These are phyloP conservation scores for Stichodactyla mertensii DNA, from an alignment of 64 coral and sea anemone species.

Conservation along the genomic window DNA sequence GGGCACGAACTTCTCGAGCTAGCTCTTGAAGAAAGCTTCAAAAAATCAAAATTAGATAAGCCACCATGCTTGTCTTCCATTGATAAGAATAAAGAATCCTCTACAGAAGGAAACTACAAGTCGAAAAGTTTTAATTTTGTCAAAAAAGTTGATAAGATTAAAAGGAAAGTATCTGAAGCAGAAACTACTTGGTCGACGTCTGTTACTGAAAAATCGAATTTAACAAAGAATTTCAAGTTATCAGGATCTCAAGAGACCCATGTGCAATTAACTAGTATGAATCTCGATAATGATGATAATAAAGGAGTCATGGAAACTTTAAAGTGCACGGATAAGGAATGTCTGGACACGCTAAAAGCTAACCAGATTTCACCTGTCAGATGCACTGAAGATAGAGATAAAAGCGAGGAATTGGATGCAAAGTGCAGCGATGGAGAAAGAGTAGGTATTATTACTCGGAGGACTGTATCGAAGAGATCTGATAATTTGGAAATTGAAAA, in stretches of 20 bases:
- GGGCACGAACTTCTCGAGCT: conserved; percentile 14
- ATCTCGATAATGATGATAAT: not conserved
- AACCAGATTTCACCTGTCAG: not conserved
- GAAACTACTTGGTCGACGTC: not conserved
- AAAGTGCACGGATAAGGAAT: not conserved
- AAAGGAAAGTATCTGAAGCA: not conserved
- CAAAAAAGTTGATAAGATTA: not conserved
- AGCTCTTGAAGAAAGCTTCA: not conserved
- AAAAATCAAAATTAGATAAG: not conserved
- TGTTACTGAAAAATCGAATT: not conserved
- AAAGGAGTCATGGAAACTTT: not conserved
- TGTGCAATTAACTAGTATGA: not conserved
- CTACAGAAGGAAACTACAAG: not conserved
- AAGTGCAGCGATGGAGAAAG: not conserved
- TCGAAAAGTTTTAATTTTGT: not conserved
- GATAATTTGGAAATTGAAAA: not conserved
- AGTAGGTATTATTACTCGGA: not conserved
- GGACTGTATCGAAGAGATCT: not conserved
- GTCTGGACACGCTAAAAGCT: not conserved
- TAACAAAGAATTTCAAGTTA: not conserved
- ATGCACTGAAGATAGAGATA: not conserved
- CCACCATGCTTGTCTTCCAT: not conserved
- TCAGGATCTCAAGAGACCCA: not conserved
- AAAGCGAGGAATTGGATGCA: not conserved
- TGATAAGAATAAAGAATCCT: not conserved